Conservation (phyloP, 1,140 invertebrate species). For the Drosophila watanabei region DNA sequence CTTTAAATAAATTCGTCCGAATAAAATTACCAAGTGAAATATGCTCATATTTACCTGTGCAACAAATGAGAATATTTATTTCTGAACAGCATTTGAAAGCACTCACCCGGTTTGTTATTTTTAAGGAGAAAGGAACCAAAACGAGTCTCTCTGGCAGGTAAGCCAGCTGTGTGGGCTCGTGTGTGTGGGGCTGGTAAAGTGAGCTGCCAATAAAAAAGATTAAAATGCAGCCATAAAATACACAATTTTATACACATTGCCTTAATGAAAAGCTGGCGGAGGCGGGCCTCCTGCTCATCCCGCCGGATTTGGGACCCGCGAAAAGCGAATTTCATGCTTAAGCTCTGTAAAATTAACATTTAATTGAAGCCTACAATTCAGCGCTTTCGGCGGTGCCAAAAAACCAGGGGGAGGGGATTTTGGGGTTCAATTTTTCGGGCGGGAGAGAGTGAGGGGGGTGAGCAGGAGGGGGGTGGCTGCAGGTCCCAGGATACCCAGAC, state of each 20-base stretch:
- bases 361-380: conserved; percentile 83
- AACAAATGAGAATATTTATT: conserved; percentile 19
- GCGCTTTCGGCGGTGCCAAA: conserved; percentile 56
- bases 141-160: conserved; percentile 14
- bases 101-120: conserved; percentile 11
- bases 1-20: not conserved
- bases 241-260: conserved; percentile 70
- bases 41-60: not conserved
- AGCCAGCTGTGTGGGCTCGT: conserved; percentile 15
- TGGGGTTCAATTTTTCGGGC: not conserved
- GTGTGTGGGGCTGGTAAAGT: conserved; percentile 21
- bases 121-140: not conserved
- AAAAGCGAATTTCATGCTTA: conserved; percentile 80
- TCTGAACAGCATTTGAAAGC: conserved; percentile 20
- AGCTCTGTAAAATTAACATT: conserved; percentile 85
- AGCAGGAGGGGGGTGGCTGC: conserved; percentile 11
- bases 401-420: not conserved
- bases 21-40: conserved; percentile 30
- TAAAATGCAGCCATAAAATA: conserved; percentile 79
- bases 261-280: conserved; percentile 70
- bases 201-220: conserved; percentile 72
- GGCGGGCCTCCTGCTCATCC: conserved; percentile 6
- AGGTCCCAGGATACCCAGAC: conserved; percentile 28
- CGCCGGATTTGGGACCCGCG: conserved; percentile 4
- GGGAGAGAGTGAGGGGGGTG: not conserved